phyloP scores from a whole-genome alignment of 2,797 vertebrate genomes.

The Betta splendens region DNA sequence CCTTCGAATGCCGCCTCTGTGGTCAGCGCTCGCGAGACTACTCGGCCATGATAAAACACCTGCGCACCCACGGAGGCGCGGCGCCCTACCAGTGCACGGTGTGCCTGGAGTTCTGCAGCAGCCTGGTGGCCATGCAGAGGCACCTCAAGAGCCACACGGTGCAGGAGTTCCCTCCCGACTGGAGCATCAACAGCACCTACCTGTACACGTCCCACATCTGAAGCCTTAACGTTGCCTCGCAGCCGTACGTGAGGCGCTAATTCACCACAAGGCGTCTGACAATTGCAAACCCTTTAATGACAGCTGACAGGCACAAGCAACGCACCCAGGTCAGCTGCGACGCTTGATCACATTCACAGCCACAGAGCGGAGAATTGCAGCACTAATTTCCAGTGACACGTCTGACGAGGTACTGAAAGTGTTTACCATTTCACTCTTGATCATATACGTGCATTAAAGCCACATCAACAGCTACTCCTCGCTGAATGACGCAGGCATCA shows the following conservation, averaged over 20 bases:
- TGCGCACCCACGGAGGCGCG: constrained; percentile 86
- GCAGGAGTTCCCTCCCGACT: constrained; percentile 86
- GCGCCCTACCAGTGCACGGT: constrained; percentile 87
- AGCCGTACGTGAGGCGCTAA: no score
- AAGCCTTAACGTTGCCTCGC: no score
- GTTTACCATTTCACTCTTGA: constrained; percentile 17
- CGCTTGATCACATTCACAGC: constrained; percentile 17
- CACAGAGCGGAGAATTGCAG: constrained; percentile 8
- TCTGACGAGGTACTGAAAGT: constrained; percentile 25
- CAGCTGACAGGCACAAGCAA: constrained; percentile 1
- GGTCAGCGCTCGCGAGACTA: constrained; percentile 89
- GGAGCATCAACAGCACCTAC: constrained; percentile 86
- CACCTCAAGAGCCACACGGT: constrained; percentile 84
- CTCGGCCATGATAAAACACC: constrained; percentile 92
- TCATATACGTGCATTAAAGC: constrained; percentile 41
- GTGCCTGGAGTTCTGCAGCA: constrained; percentile 86
- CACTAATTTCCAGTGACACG: constrained; percentile 39
- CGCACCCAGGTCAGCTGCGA: constrained; percentile 33
- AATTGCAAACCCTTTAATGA: no score
- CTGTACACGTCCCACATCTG: constrained; percentile 81
- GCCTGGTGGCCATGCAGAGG: constrained; percentile 87
- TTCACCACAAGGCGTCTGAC: no score
- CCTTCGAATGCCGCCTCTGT: constrained; percentile 87
- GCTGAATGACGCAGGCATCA: constrained; percentile 34
- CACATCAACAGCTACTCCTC: constrained; percentile 34